Percentiles rank a stretch among this genome's conserved stretches.
Conservation (phyloP, 1,140 invertebrate species). For the Bombus fervidus region DNA sequence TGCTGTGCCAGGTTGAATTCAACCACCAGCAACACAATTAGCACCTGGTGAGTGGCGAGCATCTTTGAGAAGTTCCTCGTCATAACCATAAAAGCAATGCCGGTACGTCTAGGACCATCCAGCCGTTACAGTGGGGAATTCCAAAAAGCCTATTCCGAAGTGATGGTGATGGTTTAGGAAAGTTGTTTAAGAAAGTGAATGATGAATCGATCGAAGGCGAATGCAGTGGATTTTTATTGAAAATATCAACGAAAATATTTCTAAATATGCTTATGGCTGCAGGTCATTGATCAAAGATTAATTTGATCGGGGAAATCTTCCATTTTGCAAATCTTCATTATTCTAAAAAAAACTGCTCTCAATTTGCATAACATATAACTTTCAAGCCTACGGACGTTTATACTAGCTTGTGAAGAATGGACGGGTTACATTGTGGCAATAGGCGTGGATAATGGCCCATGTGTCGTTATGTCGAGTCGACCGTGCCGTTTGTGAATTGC, state of each 20-base stretch:
- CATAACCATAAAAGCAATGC: conserved; percentile 32
- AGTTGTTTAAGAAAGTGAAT: neutral
- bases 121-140: conserved; percentile 44
- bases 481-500: conserved; percentile 38
- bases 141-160: conserved; percentile 3
- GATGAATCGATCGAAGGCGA: neutral
- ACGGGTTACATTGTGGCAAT: neutral
- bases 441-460: neutral
- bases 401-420: conserved; percentile 1
- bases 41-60: conserved; percentile 18
- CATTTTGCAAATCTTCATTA: neutral
- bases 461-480: conserved; percentile 8
- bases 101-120: neutral
- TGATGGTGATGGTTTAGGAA: too few relatives aligned
- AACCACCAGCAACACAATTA: conserved; percentile 69
- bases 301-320: neutral
- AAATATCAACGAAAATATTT: neutral
- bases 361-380: neutral
- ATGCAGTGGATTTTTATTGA: neutral
- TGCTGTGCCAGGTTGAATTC: neutral
- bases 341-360: neutral
- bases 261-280: neutral
- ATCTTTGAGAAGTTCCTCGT: too few relatives aligned
- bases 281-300: neutral
- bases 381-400: neutral